Percentiles rank a stretch among this genome's conserved stretches.
Evolutionary conservation across 1,140 invertebrate genomes (phyloP).

Genomic region (Popillia japonica): DNA sequence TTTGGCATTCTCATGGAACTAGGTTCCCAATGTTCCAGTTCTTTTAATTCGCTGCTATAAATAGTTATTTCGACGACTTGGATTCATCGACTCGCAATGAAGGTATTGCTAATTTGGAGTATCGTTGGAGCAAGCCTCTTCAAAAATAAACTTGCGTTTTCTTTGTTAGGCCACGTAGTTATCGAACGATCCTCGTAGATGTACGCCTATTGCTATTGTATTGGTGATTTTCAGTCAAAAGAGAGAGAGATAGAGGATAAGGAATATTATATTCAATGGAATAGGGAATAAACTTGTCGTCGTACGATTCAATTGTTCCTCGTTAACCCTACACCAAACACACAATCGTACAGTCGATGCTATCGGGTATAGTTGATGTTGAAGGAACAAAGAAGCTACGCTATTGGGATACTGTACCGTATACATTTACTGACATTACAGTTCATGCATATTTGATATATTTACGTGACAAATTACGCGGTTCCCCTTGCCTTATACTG

Average conservation of each 20-base stretch:
- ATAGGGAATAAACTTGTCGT: conserved; percentile 55
- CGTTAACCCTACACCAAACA: conserved; percentile 57
- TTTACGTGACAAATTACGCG: conserved; percentile 59
- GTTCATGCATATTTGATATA: conserved; percentile 60
- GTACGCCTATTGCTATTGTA: too few relatives aligned
- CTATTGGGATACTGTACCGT: conserved; percentile 46
- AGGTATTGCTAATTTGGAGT: too few relatives aligned
- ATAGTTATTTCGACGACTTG: too few relatives aligned
- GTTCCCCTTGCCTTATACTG: neutral
- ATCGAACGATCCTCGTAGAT: too few relatives aligned
- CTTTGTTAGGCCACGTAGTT: too few relatives aligned
- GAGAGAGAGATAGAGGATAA: neutral
- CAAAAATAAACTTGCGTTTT: too few relatives aligned
- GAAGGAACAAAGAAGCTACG: neutral
- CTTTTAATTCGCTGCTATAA: too few relatives aligned
- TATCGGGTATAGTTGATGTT: neutral
- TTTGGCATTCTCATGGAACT: too few relatives aligned
- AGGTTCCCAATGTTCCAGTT: too few relatives aligned
- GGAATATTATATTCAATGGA: conserved; percentile 58
- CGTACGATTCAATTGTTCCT: conserved; percentile 59
- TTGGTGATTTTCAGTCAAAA: too few relatives aligned
- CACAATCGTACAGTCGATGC: conserved; percentile 42
- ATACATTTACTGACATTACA: conserved; percentile 53
- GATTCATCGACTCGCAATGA: too few relatives aligned
- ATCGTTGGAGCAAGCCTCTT: too few relatives aligned